Evolutionary conservation across 2,113 vertebrate genomes (phyloP), one percentile per base, ranked within the genome.

Genomic region (Vulpes lagopus): DNA sequence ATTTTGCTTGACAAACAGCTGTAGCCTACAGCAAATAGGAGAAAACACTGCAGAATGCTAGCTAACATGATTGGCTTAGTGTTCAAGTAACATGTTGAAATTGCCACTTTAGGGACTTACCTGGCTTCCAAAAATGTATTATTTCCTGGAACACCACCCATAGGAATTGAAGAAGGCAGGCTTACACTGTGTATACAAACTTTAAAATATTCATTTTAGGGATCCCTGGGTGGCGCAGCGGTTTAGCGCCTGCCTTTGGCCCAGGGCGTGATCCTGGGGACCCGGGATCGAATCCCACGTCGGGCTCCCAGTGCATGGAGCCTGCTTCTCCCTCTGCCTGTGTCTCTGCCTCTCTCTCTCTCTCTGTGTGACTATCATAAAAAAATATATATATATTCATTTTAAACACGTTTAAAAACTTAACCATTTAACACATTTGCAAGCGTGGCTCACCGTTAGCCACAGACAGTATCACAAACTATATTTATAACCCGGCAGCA

Each of bases 1-100:
- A 55, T 80, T 93, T 93, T 84, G 57, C 51, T 64, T 98, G 73
- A 57, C 27, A 59, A 88, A 96, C 32, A 83, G 81, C 11, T 49
- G 11, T 43, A 32, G 12, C n/a, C 20, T 74, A 51, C 19, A 76
- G 86, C 51, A 88, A 92, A 84, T 38, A 96, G 35, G 35, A 35
- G 35, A 35, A 69, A 76, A 79, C n/a, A 25, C 80, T n/a, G 5
- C 38, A 87, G 90, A 93, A 84, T 35, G 55, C 35, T 59, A 93
- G 59, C 82, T 71, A 85, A 43, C 51, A 15, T 64, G 30, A 93
- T 8, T 91, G 59, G 25, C 11, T 14, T 17, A 51, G 43, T n/a
- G 17, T 82, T 91, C 17, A 60, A 78, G 57, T 88, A 49, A 84
- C 19, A 16, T 35, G 14, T 73, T 0, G 2, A 59, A 96, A 84